Evolutionary conservation across 2,888 invertebrate genomes (phyloP).

Genomic region (Cryptocheilus praepositus): DNA sequence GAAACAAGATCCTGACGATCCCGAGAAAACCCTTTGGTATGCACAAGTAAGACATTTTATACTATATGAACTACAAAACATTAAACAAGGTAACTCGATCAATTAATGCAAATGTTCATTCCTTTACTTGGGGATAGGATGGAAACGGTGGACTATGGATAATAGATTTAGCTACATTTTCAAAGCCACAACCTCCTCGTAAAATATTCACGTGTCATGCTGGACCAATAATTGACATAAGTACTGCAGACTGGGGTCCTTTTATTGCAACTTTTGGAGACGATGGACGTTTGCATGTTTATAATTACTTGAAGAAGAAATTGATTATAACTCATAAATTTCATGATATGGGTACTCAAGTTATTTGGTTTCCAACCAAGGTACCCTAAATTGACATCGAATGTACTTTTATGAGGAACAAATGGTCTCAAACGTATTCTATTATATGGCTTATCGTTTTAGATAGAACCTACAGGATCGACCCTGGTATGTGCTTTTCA

Average conservation of each 20-base stretch:
- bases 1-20: slow-evolving; percentile 73
- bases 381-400: slow-evolving; percentile 70
- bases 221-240: slow-evolving; percentile 83
- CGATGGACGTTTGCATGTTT: slow-evolving; percentile 85
- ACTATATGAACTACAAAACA: not conserved
- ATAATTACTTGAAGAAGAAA: slow-evolving; percentile 80
- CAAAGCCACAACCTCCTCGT: slow-evolving; percentile 73
- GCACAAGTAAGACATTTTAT: slow-evolving; percentile 80
- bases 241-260: slow-evolving; percentile 81
- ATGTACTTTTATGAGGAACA: slow-evolving; percentile 35
- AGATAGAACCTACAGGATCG: slow-evolving; percentile 81
- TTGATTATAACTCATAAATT: slow-evolving; percentile 81
- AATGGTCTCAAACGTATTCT: slow-evolving; percentile 9
- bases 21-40: slow-evolving; percentile 78
- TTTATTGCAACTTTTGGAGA: slow-evolving; percentile 84
- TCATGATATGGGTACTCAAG: slow-evolving; percentile 76
- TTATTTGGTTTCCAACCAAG: slow-evolving; percentile 84
- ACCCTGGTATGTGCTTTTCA: slow-evolving; percentile 82
- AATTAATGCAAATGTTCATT: too few species aligned
- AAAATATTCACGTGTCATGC: slow-evolving; percentile 84
- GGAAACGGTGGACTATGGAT: slow-evolving; percentile 89
- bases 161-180: slow-evolving; percentile 79
- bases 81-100: too few species aligned
- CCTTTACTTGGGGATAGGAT: slow-evolving; percentile 79
- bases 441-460: slow-evolving; percentile 31